Evolutionary conservation across 2,797 vertebrate genomes (phyloP).

Genomic region (Rhincodon typus): DNA sequence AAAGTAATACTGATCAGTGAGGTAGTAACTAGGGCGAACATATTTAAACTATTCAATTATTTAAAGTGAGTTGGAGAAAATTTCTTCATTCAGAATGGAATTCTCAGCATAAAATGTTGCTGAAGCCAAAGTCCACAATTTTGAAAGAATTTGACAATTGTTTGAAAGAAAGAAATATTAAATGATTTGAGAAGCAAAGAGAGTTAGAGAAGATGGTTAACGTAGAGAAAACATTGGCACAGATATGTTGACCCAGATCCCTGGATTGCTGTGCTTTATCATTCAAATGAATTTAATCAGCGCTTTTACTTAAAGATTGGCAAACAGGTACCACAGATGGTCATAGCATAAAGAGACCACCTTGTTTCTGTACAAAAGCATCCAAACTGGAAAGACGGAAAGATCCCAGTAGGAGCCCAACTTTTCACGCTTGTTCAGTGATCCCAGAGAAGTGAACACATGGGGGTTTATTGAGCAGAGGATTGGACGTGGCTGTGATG

Average conservation of each 20-base stretch:
- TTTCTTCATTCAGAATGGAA: neutral
- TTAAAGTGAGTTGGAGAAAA: neutral
- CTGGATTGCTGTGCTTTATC: neutral
- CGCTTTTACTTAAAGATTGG: slow-evolving; percentile 4
- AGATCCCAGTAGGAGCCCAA: neutral
- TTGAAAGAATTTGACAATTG: neutral
- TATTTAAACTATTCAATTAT: neutral
- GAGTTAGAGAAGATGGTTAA: neutral
- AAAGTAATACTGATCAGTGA: neutral
- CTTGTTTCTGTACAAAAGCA: neutral
- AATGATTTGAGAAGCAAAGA: neutral
- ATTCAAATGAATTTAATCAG: neutral
- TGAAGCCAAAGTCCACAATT: neutral
- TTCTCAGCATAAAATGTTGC: neutral
- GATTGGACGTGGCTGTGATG: neutral
- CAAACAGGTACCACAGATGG: neutral
- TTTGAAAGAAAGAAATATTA: neutral
- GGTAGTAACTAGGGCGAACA: neutral
- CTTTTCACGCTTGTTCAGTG: neutral
- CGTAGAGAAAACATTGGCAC: neutral
- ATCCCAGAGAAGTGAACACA: neutral
- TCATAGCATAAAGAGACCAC: neutral
- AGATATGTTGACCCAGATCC: neutral
- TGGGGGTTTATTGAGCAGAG: neutral
- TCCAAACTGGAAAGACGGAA: neutral